Base-by-base conservation (phyloP, 2,888 invertebrate species). In the Capitulum mitella region DNA sequence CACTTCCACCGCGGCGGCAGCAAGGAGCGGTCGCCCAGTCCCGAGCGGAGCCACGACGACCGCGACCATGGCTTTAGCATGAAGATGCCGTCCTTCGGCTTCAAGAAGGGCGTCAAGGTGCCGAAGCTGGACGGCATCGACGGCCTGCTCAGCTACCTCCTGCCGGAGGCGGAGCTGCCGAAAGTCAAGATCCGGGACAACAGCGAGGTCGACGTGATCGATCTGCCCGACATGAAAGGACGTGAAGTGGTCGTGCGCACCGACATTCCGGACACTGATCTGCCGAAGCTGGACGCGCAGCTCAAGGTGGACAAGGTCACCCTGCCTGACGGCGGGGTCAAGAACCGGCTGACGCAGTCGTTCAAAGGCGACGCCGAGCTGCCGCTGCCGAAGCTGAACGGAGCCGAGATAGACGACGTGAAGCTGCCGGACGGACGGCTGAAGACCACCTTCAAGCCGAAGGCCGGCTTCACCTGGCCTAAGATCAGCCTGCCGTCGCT, bases 31-130 rank as follows among this genome's bases (percentile, higher is more conserved):
- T 76, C 76, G 16, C 70, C 70, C 5, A 70, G 70, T 46, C 43
- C 48, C 2, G 76, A 76, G n/a, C n/a, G 5, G 3, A 40, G 70
- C 10, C 70, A 37, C 8, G 70, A 70, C 12, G 70, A 70, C 37
- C 12, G 29, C 2, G 70, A 70, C 5, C 70, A 70, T 26, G 37
- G 40, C 10, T 48, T 76, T n/a, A 29, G 75, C 29, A 48, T 76
- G 46, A 76, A 76, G 19, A 46, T 76, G 48, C 76, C 76, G 14
- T 76, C 76, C 12, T 76, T 76, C 32, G 43, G 46, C 16, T 76
- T 76, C 32, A 29, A 29, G 16, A 76, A 76, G 10, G 46, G 76
- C 12, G 29, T 16, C 3, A 76, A 76, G 76, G 16, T 48, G 3
- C 76, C 76, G 5, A 76, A 76, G 29, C n/a, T 76, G 2, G 32